Base-by-base conservation (phyloP, 53 echinoderm and acorn worm species). In the Mesocentrotus franciscanus region DNA sequence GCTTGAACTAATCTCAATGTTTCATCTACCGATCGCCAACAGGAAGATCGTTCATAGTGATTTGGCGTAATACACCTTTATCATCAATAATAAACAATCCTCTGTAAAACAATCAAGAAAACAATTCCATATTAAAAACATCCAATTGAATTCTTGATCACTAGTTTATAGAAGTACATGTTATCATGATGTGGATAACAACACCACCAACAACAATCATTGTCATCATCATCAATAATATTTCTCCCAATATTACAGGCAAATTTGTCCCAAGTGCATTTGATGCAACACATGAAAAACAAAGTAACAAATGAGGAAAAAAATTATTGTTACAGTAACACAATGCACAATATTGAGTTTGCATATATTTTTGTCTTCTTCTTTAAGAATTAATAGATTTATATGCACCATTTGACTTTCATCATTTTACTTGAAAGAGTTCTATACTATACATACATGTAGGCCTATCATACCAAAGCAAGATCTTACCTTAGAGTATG, bases 1-100 rank as follows among this genome's bases (percentile, higher is more conserved):
- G 99, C 99, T 90, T 98, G 98, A 14, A 99, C 97, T 57, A 99
- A 95, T 78, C 98, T 92, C 16, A 99, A 95, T 0, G 99, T 99
- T 79, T 98, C 98, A 93, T 97, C 97, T 14, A 97, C 97, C 24
- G 96, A 96, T 30, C 97, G 81, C 97, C 96, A 42, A 97, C 96
- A 13, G 98, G 99, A 33, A 99, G 94, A 95, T 99, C 99, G 71
- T 99, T 99, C 98, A 99, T 99, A 16, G 99, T 99, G 58, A 99
- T 99, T 85, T 99, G 99, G 34, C 99, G 97, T 39, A 99, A 78
- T 60, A 97, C 90, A 84, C 99, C 97, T 33, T 96, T 97, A 56
- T 95, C 98, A 91, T 99, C 99, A 92, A 99, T 99, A 35, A 99
- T 99, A 66, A 99, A 98, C 61, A 99, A 92, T 8, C 99, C 99